phyloP scores from a whole-genome alignment of 2,888 invertebrate genomes.

The Drosophila dives region DNA sequence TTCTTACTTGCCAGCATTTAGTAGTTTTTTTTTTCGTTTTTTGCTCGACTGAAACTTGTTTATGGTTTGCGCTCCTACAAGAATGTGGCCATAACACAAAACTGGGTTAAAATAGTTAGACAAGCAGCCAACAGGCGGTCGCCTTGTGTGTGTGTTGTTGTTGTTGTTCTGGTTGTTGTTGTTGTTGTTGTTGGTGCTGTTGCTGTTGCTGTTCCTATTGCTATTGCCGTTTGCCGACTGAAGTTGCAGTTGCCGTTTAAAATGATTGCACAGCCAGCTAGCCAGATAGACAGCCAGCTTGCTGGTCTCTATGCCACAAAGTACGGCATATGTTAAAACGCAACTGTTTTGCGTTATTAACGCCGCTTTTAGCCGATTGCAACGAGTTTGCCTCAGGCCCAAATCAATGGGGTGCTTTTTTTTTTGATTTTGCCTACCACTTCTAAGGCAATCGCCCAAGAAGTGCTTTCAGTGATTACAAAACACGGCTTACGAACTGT shows the following conservation, averaged over 20 bases:
- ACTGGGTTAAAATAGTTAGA: constrained; percentile 69
- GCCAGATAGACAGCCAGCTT: neutral
- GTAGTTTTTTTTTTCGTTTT: constrained; percentile 36
- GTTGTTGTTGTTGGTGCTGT: constrained; percentile 7
- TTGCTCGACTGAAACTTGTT: constrained; percentile 71
- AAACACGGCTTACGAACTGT: constrained; percentile 23
- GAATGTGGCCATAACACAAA: constrained; percentile 71
- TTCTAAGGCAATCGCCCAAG: constrained; percentile 16
- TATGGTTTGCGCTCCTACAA: constrained; percentile 75
- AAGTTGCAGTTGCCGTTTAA: constrained; percentile 59
- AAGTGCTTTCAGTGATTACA: constrained; percentile 24
- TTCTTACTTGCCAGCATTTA: constrained; percentile 59
- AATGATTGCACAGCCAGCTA: constrained; percentile 51
- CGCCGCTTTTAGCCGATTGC: constrained; percentile 52
- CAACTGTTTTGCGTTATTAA: constrained; percentile 66
- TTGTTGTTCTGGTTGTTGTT: constrained; percentile 15
- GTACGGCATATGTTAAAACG: constrained; percentile 50
- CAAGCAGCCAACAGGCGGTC: constrained; percentile 55
- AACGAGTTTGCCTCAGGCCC: constrained; percentile 43
- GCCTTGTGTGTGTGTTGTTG: constrained; percentile 20
- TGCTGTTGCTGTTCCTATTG: constrained; percentile 16
- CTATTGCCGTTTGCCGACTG: constrained; percentile 45
- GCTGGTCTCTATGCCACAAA: constrained; percentile 27
- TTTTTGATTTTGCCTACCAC: constrained; percentile 41
- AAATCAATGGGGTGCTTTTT: constrained; percentile 35